A percentile compares a stretch with the other conserved stretches of the same genome.
These are phyloP conservation scores for Stylophora pistillata DNA, from an alignment of 64 coral and sea anemone species.

Conservation along the genomic window DNA sequence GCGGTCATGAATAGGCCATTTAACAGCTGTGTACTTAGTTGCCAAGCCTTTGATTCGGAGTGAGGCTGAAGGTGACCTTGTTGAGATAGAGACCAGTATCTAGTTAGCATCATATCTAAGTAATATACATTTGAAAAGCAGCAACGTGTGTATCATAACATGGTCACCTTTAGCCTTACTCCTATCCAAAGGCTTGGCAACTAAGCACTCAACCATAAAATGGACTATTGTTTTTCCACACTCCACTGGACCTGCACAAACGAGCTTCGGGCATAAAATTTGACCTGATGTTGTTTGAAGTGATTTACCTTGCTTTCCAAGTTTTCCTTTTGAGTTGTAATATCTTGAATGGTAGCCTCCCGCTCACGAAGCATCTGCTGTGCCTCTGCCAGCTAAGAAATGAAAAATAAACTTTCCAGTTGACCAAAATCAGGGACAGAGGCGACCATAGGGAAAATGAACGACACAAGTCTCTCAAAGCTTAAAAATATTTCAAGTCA, in stretches of 20 bases:
- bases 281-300: not conserved
- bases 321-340: conserved; percentile 2
- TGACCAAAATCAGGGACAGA: not conserved
- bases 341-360: conserved; percentile 42
- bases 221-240: not conserved
- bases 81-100: too few species aligned
- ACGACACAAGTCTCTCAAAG: not conserved
- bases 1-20: too few species aligned
- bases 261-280: too few species aligned
- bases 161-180: too few species aligned
- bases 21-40: too few species aligned
- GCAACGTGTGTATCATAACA: too few species aligned
- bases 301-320: conserved; percentile 17
- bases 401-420: not conserved
- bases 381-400: not conserved
- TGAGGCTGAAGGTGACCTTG: too few species aligned
- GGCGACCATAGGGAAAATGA: not conserved
- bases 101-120: too few species aligned
- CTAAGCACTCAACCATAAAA: too few species aligned
- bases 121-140: too few species aligned
- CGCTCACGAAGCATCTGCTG: conserved; percentile 27
- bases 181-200: too few species aligned
- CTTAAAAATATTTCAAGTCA: not conserved
- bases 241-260: not conserved
- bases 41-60: too few species aligned